Conservation (phyloP, 2,113 vertebrate genomes). For the Coptodon rendalli region DNA sequence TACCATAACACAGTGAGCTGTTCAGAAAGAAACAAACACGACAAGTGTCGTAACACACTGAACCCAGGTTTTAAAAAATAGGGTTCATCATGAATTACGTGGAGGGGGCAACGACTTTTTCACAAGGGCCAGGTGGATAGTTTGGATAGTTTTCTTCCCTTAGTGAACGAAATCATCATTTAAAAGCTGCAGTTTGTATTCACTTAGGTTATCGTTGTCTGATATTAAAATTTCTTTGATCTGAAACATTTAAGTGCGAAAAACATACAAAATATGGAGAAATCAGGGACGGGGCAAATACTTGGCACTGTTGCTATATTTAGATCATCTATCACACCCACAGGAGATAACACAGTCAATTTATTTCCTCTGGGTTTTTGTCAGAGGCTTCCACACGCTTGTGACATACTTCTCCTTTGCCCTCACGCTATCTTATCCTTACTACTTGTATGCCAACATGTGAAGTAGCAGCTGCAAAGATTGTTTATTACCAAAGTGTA, state of each 20-base stretch:
- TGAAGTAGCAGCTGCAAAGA: not conserved
- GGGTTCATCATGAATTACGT: rapidly evolving
- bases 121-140: not conserved
- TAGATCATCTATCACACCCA: not conserved
- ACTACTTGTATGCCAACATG: not conserved
- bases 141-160: rapidly evolving
- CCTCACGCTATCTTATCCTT: not conserved
- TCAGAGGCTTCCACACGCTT: not conserved
- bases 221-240: rapidly evolving
- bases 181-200: not conserved
- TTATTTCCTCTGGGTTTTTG: rapidly evolving
- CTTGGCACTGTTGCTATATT: not conserved
- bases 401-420: not conserved
- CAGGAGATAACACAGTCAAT: not conserved
- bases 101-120: not conserved
- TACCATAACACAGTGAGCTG: rapidly evolving
- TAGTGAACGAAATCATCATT: not conserved
- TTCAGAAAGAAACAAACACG: not conserved
- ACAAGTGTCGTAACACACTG: not conserved
- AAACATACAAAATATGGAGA: not conserved
- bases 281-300: rapidly evolving
- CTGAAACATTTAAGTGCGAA: not conserved
- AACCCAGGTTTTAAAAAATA: not conserved
- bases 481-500: not conserved
- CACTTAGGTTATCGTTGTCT: rapidly evolving